Conservation (phyloP, 2,888 invertebrate genomes). For the Cyrtodaria siliqua region DNA sequence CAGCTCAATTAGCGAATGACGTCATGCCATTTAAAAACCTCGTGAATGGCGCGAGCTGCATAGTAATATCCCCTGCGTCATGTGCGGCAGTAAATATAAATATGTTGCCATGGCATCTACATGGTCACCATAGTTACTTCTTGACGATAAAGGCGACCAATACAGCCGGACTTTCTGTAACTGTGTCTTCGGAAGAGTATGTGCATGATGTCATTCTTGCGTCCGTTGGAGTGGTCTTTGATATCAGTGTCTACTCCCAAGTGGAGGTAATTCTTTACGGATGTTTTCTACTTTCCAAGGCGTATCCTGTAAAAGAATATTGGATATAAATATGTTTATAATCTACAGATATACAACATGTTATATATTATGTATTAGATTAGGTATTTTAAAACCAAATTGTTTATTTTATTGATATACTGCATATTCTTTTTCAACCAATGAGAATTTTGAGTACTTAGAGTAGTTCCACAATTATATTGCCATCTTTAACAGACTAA, state of each 20-base stretch:
- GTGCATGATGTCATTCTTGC: constrained; percentile 56
- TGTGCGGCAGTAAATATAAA: constrained; percentile 47
- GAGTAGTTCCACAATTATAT: no score
- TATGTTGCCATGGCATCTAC: constrained; percentile 51
- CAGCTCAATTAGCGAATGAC: constrained; percentile 5
- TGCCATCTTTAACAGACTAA: background rate
- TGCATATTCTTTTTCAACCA: background rate
- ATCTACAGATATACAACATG: background rate
- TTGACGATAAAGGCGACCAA: constrained; percentile 61
- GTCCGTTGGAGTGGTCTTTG: constrained; percentile 58
- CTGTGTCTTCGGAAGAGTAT: constrained; percentile 53
- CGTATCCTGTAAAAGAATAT: no score
- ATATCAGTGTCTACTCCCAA: constrained; percentile 30
- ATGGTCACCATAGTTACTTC: constrained; percentile 58
- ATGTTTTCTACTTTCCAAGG: no score
- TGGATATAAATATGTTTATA: background rate
- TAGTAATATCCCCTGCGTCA: constrained; percentile 12
- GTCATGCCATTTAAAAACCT: constrained; percentile 22
- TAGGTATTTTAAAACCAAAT: background rate
- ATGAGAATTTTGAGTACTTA: no score
- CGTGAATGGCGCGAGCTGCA: constrained; percentile 43
- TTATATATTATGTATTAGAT: background rate
- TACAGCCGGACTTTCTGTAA: constrained; percentile 44
- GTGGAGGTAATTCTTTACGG: background rate
- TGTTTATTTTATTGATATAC: background rate